These are phyloP conservation scores for Brienomyrus brachyistius DNA, from an alignment of 2,113 vertebrate genomes.

Conservation along the genomic window DNA sequence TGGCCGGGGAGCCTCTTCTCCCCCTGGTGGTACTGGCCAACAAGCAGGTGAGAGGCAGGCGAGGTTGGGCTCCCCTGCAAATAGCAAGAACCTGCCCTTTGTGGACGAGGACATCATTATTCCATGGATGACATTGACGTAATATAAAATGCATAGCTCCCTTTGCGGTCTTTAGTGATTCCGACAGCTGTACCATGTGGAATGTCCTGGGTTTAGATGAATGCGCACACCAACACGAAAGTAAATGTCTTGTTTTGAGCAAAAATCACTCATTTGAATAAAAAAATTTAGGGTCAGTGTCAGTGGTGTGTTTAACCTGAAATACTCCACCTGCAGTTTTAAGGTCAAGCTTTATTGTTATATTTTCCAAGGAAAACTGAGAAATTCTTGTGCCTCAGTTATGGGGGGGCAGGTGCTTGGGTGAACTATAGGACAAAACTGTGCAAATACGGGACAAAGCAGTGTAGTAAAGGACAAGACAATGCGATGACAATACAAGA, in stretches of 20 bases:
- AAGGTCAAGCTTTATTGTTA: background rate
- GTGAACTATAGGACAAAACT: background rate
- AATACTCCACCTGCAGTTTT: background rate
- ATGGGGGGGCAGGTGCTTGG: background rate
- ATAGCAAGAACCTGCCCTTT: background rate
- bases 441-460: background rate
- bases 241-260: background rate
- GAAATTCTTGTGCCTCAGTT: background rate
- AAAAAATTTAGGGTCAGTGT: background rate
- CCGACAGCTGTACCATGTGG: background rate
- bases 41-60: slow-evolving; percentile 77
- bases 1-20: slow-evolving; percentile 61
- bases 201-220: background rate
- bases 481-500: background rate
- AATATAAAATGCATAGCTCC: background rate
- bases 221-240: background rate
- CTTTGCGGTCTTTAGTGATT: background rate
- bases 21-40: slow-evolving; percentile 86
- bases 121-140: background rate
- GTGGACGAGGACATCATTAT: background rate
- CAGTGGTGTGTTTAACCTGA: background rate
- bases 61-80: background rate
- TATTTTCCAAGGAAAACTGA: background rate
- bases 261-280: background rate
- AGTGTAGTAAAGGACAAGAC: background rate